phyloP scores from a whole-genome alignment of 2,113 vertebrate species.

The Bufo gargarizans region DNA sequence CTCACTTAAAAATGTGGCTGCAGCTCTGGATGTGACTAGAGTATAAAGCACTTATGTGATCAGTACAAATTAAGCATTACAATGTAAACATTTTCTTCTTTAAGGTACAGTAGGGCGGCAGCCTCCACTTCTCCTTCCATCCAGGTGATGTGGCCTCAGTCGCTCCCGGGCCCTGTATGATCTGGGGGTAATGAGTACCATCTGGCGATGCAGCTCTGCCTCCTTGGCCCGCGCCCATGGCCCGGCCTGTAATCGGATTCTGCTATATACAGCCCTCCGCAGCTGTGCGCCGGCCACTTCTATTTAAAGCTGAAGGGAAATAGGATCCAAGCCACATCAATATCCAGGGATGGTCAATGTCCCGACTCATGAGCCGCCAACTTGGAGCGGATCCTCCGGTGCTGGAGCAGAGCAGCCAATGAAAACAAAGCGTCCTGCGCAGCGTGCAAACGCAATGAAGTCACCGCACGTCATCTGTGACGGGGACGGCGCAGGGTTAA shows the following conservation, averaged over 20 bases:
- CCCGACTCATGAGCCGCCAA: constrained; percentile 45
- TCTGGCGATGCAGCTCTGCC: not conserved
- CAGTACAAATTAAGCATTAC: not conserved
- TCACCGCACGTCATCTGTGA: not conserved
- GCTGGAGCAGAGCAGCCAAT: constrained; percentile 35
- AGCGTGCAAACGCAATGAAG: constrained; percentile 14
- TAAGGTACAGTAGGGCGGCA: not conserved
- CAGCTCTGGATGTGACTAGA: not conserved
- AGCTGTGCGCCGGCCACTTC: constrained; percentile 25
- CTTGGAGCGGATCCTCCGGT: not conserved
- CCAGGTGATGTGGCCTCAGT: not conserved
- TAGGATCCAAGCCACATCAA: constrained; percentile 38
- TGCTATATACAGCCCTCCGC: constrained; percentile 16
- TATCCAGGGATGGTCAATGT: constrained; percentile 1
- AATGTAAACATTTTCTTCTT: not conserved
- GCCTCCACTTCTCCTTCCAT: too few relatives aligned
- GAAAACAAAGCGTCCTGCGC: constrained; percentile 30
- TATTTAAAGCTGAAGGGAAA: constrained; percentile 16
- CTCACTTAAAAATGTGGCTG: not conserved
- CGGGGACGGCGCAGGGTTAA: not conserved
- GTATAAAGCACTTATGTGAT: not conserved
- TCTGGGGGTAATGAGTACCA: not conserved
- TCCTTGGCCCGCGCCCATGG: constrained; percentile 2
- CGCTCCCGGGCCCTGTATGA: not conserved
- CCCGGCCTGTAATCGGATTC: constrained; percentile 21